A percentile compares a stretch with the other conserved stretches of the same genome.
These are phyloP conservation scores for Leptinotarsa haldemani DNA, from an alignment of 2,888 invertebrate genomes.

Conservation along the genomic window DNA sequence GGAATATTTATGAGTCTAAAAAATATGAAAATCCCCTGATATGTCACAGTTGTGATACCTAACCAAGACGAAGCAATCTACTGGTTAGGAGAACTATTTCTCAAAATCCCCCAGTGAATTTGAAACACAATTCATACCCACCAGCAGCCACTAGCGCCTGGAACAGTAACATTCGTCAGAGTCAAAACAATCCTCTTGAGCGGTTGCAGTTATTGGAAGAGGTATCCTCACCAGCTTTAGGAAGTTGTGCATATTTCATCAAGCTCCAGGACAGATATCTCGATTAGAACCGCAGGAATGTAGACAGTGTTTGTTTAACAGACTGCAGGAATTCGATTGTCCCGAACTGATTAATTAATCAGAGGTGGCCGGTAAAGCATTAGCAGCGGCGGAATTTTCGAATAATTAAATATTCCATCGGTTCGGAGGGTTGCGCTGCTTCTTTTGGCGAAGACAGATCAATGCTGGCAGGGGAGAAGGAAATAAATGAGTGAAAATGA, in stretches of 20 bases:
- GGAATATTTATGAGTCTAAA: no score
- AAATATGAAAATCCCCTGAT: neutral
- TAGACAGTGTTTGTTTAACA: conserved; percentile 61
- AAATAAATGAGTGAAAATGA: neutral
- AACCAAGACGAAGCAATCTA: conserved; percentile 1
- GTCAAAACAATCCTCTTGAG: conserved; percentile 3
- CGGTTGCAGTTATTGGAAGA: conserved; percentile 15
- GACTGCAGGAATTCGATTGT: conserved; percentile 63
- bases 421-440: conserved; percentile 44
- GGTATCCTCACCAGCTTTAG: conserved; percentile 1
- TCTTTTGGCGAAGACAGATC: conserved; percentile 26
- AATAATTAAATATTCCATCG: conserved; percentile 60
- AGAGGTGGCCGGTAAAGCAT: conserved; percentile 40
- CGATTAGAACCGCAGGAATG: conserved; percentile 57
- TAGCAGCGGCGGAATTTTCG: conserved; percentile 41
- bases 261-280: conserved; percentile 26
- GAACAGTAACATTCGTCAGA: conserved; percentile 11
- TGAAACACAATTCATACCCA: conserved; percentile 5
- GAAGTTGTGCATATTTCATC: conserved; percentile 34
- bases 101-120: neutral
- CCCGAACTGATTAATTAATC: conserved; percentile 63
- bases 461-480: neutral
- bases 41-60: neutral
- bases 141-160: neutral
- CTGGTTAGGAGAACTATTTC: neutral